Base-by-base conservation (phyloP, 2,888 invertebrate genomes). In the Orthosia gothica region DNA sequence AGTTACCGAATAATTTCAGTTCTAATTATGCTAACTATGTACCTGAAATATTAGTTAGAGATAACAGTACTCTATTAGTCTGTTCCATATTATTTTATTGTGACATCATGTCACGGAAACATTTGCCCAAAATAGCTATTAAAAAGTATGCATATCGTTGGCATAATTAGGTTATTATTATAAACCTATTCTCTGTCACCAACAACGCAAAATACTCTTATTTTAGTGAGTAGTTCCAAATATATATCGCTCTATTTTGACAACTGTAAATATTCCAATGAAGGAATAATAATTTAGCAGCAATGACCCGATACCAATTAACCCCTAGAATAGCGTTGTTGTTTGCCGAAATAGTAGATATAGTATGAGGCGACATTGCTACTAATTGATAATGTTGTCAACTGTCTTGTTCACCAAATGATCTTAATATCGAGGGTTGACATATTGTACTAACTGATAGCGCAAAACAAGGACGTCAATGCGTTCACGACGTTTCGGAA, bases 151-250 rank as follows among this genome's bases (percentile, higher is more conserved):
- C 65, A 58, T 23, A 69, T 73, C 72, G 72, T 81, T 81, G 69
- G 66, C 72, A 81, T 81, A 77, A 81, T 76, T 62, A 50, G 58
- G 59, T 76, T 69, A 66, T 66, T 76, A 81, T 77, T 76, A 69
- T 77, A 54, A 76, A 55, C 55, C 69, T 63, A 67, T 73, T 40
- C 55, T 55, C 23, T 81, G 69, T 69, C 69, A 79, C 67, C 63
- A 70, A 63, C 70, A 59, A 59, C 16, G 45, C 4, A 13, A 66
- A 62, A 57, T n/a, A 47, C 7, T 20, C n/a, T 2, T 65, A 71
- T 59, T 66, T 70, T 1, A 23, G 20, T 45, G 20, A 13, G 65
- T 16, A 70, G n/a, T 50, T 50, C 5, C 13, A 57, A 62, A 79
- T 32, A 49, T 32, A 54, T 50, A 45, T 20, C 12, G 49, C 5